Evolutionary conservation across 2,113 vertebrate species (phyloP).

Genomic region (Pangasianodon gigas): DNA sequence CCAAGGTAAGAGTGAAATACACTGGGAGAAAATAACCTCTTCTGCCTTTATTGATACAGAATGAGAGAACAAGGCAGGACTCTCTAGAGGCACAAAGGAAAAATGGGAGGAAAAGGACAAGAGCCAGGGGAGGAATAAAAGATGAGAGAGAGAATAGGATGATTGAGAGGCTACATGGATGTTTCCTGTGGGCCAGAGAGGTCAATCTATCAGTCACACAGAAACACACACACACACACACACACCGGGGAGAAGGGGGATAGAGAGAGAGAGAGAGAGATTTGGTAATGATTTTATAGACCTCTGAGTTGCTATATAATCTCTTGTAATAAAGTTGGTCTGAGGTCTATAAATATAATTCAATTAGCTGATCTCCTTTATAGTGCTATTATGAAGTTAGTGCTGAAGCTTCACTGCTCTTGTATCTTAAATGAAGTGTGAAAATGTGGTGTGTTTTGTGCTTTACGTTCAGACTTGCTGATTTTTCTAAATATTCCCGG

Average conservation of each 20-base stretch:
- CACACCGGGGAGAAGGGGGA: neutral
- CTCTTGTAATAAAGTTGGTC: constrained; percentile 2
- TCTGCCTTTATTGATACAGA: constrained; percentile 43
- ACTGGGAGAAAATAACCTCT: constrained; percentile 20
- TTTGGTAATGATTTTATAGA: neutral
- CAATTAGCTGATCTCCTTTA: constrained; percentile 6
- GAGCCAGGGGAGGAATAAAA: constrained; percentile 41
- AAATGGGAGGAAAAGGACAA: constrained; percentile 35
- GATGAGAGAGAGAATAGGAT: constrained; percentile 28
- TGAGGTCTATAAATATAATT: neutral
- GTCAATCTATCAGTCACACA: constrained; percentile 32
- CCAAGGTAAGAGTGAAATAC: neutral
- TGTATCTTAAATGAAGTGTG: neutral
- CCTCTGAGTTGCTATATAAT: neutral
- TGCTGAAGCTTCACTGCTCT: neutral
- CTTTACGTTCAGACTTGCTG: neutral
- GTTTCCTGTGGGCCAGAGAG: constrained; percentile 27
- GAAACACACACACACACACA: neutral
- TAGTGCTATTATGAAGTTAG: neutral
- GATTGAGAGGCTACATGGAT: constrained; percentile 24
- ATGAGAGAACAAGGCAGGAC: neutral
- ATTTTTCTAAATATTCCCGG: neutral
- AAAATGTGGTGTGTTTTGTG: neutral
- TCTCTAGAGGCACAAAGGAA: constrained; percentile 40
- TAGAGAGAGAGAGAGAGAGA: neutral